Conservation (phyloP, 2,113 vertebrate species). For the Dascyllus trimaculatus region DNA sequence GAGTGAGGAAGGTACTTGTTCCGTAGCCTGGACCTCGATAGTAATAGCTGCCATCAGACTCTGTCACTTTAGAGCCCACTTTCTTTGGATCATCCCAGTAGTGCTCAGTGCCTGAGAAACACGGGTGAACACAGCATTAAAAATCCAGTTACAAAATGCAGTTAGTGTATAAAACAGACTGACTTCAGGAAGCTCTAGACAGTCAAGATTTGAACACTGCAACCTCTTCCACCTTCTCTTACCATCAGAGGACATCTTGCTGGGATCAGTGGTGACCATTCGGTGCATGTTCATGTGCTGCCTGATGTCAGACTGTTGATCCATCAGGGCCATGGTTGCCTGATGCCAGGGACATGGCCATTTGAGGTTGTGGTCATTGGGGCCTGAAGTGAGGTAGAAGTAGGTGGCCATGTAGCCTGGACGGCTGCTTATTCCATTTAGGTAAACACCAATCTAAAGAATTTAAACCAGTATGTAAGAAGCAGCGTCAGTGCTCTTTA, state of each 20-base stretch:
- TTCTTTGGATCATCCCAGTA: constrained; percentile 89
- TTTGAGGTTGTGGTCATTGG: constrained; percentile 85
- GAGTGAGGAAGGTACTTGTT: constrained; percentile 85
- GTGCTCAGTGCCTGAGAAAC: constrained; percentile 49
- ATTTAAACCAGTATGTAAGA: too few species aligned
- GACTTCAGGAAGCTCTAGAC: neutral
- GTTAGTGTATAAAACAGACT: too few species aligned
- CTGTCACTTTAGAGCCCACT: constrained; percentile 81
- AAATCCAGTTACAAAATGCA: neutral
- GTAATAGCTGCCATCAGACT: constrained; percentile 86
- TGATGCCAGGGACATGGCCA: constrained; percentile 94
- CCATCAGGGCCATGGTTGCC: constrained; percentile 87
- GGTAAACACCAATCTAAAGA: constrained; percentile 77
- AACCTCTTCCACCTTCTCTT: constrained; percentile 53
- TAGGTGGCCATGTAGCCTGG: constrained; percentile 60
- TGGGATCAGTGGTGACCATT: constrained; percentile 90
- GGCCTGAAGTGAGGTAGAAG: constrained; percentile 88
- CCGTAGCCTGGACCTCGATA: constrained; percentile 82
- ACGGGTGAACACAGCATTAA: constrained; percentile 1
- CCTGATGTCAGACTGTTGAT: constrained; percentile 91
- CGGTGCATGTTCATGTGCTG: constrained; percentile 89
- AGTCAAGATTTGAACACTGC: neutral
- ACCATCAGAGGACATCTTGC: constrained; percentile 75
- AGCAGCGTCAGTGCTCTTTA: too few species aligned
- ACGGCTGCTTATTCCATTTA: constrained; percentile 26